Conservation (phyloP, 2,888 invertebrate species). For the Epicampocera succincta region DNA sequence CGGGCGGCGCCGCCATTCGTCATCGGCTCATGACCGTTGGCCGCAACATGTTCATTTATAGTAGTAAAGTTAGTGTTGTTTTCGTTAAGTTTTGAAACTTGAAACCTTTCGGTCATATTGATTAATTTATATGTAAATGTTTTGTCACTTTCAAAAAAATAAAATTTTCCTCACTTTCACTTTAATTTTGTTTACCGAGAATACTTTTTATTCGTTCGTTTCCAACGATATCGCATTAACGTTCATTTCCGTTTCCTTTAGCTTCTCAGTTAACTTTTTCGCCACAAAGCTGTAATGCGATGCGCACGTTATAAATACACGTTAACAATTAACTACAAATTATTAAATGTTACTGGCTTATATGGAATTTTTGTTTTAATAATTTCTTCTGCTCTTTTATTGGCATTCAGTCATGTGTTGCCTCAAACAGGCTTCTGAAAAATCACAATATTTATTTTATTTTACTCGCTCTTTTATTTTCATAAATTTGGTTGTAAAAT, state of each 20-base stretch:
- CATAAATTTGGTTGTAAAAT: conserved; percentile 4
- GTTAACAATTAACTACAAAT: conserved; percentile 66
- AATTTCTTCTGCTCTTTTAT: conserved; percentile 35
- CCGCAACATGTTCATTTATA: conserved; percentile 63
- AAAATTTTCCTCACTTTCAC: conserved; percentile 28
- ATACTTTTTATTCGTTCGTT: neutral
- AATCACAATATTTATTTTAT: conserved; percentile 17
- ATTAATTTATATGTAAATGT: conserved; percentile 33
- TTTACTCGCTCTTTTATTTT: conserved; percentile 22
- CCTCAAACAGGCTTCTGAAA: conserved; percentile 36
- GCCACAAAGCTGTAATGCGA: neutral
- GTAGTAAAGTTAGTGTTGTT: conserved; percentile 65
- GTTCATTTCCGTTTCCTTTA: conserved; percentile 39
- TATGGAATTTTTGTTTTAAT: conserved; percentile 59
- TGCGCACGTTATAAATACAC: conserved; percentile 51
- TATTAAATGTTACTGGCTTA: conserved; percentile 59
- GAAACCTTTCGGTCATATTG: conserved; percentile 77
- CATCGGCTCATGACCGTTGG: conserved; percentile 39
- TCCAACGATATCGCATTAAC: conserved; percentile 2
- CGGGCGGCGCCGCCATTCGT: conserved; percentile 49
- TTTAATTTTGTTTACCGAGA: neutral
- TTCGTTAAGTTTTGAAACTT: conserved; percentile 77
- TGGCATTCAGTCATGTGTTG: conserved; percentile 41
- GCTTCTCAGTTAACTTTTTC: neutral
- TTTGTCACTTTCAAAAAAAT: neutral